Evolutionary conservation across 1,140 invertebrate genomes (phyloP).

Genomic region (Araneus ventricosus): DNA sequence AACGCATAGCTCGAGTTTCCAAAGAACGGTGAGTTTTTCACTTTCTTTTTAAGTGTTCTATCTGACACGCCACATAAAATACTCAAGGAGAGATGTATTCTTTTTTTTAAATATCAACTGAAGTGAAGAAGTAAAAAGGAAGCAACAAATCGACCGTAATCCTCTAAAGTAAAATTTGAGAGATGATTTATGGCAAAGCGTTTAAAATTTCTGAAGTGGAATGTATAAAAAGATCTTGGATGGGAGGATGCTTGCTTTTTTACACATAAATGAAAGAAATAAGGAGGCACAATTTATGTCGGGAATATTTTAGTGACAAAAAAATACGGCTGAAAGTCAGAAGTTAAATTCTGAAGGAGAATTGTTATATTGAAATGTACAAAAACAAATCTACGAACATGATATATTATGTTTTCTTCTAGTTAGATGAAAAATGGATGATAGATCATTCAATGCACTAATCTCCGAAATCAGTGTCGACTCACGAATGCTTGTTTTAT

Average conservation of each 20-base stretch:
- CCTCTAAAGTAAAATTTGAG: slow-evolving; percentile 3
- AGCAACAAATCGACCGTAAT: slow-evolving; percentile 9
- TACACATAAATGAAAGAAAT: slow-evolving; percentile 4
- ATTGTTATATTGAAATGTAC: background rate
- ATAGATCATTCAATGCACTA: too few relatives aligned
- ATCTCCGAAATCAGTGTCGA: too few relatives aligned
- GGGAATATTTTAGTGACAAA: background rate
- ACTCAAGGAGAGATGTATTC: background rate
- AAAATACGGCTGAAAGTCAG: background rate
- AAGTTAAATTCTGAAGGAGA: background rate
- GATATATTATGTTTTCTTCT: too few relatives aligned
- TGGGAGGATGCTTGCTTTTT: background rate
- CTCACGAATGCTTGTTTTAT: too few relatives aligned
- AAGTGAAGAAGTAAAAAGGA: background rate
- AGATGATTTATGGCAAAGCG: slow-evolving; percentile 17
- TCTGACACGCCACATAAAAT: slow-evolving; percentile 34
- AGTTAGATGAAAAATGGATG: too few relatives aligned
- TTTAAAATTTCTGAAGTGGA: slow-evolving; percentile 31
- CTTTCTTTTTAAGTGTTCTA: background rate
- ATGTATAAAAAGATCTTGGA: background rate
- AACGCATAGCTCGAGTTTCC: background rate
- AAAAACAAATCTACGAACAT: too few relatives aligned
- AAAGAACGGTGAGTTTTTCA: slow-evolving; percentile 7
- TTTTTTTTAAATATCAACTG: background rate
- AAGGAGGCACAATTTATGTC: background rate